Evolutionary conservation across 2,888 invertebrate species (phyloP).

Genomic region (Calameuta filiformis): DNA sequence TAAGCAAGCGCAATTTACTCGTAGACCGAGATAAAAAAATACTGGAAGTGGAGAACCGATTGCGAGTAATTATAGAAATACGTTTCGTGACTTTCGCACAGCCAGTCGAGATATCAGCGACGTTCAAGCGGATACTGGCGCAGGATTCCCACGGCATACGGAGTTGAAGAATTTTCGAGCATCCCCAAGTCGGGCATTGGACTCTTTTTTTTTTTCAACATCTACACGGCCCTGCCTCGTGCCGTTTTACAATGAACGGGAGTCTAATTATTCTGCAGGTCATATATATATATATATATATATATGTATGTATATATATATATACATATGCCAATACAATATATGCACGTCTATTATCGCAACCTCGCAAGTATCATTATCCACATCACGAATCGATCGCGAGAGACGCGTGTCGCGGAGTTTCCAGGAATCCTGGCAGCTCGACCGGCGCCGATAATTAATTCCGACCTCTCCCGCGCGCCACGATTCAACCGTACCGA

Average conservation of each 20-base stretch:
- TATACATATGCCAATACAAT: background rate
- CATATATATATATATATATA: background rate
- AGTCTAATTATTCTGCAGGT: background rate
- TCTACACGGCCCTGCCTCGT: background rate
- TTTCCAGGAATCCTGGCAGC: background rate
- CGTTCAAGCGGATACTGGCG: background rate
- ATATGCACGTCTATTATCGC: background rate
- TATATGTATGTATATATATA: background rate
- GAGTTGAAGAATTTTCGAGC: background rate
- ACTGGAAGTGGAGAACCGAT: background rate
- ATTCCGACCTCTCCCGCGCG: background rate
- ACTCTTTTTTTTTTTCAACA: background rate
- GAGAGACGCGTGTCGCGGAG: background rate
- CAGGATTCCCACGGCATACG: background rate
- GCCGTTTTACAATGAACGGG: background rate
- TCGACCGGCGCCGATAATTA: background rate
- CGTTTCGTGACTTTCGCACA: background rate
- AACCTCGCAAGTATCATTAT: background rate
- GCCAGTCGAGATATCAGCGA: conserved; percentile 1
- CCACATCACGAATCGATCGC: background rate
- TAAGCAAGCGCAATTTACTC: background rate
- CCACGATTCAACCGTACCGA: background rate
- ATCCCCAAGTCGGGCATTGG: background rate
- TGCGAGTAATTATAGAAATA: background rate
- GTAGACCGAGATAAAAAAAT: background rate